Percentiles rank a stretch among this genome's conserved stretches.
Evolutionary conservation across 2,113 vertebrate species (phyloP).

Genomic region (Noctilio leporinus): DNA sequence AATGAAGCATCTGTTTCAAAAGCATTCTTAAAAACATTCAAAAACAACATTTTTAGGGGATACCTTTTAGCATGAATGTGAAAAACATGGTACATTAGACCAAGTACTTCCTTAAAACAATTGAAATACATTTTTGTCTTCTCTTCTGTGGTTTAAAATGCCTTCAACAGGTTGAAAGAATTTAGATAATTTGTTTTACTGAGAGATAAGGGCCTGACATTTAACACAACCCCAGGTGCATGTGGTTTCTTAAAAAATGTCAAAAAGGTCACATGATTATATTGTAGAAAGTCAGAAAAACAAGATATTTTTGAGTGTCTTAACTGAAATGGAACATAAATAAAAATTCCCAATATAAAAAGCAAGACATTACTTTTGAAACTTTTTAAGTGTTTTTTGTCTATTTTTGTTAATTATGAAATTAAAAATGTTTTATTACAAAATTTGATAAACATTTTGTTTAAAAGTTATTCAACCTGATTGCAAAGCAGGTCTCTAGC

Average conservation of each 20-base stretch:
- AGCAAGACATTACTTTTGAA: conserved; percentile 35
- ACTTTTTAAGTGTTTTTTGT: background rate
- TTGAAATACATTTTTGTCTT: conserved; percentile 69
- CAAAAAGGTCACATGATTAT: conserved; percentile 84
- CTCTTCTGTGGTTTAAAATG: conserved; percentile 80
- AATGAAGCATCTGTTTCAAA: conserved; percentile 5
- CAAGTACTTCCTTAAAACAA: conserved; percentile 78
- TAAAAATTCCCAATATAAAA: conserved; percentile 54
- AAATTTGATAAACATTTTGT: conserved; percentile 38
- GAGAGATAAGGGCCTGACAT: conserved; percentile 86
- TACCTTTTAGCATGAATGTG: conserved; percentile 63
- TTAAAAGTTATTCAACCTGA: conserved; percentile 12
- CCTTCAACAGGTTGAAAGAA: conserved; percentile 78
- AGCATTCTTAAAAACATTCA: conserved; percentile 42
- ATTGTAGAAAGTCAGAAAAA: conserved; percentile 81
- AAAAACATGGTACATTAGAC: conserved; percentile 71
- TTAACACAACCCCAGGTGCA: conserved; percentile 90
- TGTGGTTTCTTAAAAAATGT: conserved; percentile 92
- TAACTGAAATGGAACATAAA: conserved; percentile 66
- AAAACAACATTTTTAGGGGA: conserved; percentile 53
- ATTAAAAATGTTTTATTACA: conserved; percentile 10
- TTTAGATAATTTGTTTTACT: conserved; percentile 79
- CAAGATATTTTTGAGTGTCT: conserved; percentile 72
- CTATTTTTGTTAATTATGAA: conserved; percentile 31
- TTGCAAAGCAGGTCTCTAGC: too few species aligned